Conservation (phyloP, 2,797 vertebrate genomes). For the Eulemur rubriventer region DNA sequence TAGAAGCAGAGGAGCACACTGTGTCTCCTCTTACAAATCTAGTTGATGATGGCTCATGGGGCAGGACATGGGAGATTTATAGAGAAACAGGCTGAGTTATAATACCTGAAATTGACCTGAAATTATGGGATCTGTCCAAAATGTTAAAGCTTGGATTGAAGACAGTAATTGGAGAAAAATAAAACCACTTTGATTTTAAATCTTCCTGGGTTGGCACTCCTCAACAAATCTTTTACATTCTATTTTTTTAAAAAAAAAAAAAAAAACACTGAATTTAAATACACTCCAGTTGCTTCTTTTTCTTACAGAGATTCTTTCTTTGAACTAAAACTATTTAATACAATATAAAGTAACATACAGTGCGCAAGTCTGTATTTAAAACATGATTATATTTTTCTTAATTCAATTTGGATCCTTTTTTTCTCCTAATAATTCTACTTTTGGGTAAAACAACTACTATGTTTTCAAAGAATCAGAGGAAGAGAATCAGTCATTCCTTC, state of each 20-base stretch:
- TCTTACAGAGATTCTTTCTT: neutral
- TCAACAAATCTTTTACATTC: neutral
- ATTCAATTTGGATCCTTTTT: neutral
- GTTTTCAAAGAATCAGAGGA: neutral
- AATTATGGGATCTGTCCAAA: neutral
- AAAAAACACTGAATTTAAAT: neutral
- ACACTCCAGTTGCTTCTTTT: neutral
- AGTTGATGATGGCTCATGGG: neutral
- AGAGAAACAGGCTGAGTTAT: neutral
- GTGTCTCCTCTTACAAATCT: neutral
- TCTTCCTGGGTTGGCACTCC: neutral
- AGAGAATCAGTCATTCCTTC: neutral
- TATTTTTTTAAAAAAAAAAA: neutral
- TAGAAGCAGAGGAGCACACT: neutral
- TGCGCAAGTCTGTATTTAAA: neutral
- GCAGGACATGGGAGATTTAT: neutral
- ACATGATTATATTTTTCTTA: neutral
- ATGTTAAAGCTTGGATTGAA: neutral
- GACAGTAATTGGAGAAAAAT: neutral
- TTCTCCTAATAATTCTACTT: neutral
- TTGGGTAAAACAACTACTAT: neutral
- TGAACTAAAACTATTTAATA: neutral
- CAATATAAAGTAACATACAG: neutral
- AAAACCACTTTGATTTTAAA: neutral
- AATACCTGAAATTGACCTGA: neutral